A percentile compares a stretch with the other conserved stretches of the same genome.
Conservation (phyloP, 2,888 invertebrate species). For the Heliconius sara region DNA sequence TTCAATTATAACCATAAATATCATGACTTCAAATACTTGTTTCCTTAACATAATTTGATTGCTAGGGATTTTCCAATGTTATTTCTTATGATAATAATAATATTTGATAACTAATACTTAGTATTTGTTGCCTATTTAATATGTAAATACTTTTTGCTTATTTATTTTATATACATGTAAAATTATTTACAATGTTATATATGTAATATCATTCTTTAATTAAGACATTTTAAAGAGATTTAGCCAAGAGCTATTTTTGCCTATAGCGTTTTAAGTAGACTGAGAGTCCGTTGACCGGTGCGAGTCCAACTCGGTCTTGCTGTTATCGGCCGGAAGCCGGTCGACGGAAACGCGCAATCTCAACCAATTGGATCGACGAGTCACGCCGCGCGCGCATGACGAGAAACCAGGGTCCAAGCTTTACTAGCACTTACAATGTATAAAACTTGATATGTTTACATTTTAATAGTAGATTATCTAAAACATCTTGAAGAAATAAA, state of each 20-base stretch:
- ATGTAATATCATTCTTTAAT: neutral
- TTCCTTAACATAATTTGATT: neutral
- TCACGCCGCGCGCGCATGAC: conserved; percentile 78
- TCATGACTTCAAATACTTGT: neutral
- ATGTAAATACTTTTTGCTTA: neutral
- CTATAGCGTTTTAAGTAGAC: conserved; percentile 42
- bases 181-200: neutral
- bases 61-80: neutral
- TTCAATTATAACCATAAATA: neutral
- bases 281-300: conserved; percentile 76
- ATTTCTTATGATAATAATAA: neutral
- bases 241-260: conserved; percentile 36
- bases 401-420: conserved; percentile 54
- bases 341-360: conserved; percentile 82
- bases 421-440: conserved; percentile 52
- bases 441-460: neutral
- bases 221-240: conserved; percentile 31
- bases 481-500: neutral
- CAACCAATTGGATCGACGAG: conserved; percentile 79
- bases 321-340: conserved; percentile 79
- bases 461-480: neutral
- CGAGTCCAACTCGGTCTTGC: conserved; percentile 66
- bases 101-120: too few relatives aligned
- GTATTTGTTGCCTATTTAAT: neutral
- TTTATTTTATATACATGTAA: neutral